Base-by-base conservation (phyloP, 1,140 invertebrate species). In the Euwallacea fornicatus region DNA sequence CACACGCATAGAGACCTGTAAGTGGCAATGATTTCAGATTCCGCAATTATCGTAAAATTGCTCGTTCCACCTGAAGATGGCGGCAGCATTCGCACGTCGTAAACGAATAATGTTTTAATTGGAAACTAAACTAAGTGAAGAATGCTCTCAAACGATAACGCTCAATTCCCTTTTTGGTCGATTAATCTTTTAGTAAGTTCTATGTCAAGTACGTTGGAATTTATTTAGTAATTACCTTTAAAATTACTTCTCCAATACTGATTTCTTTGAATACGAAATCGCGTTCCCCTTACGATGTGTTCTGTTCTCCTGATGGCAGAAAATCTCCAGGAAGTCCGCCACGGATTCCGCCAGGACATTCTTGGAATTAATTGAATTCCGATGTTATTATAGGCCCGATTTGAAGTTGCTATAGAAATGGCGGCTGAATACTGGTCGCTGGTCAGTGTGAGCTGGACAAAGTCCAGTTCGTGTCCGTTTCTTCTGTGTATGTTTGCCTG, bases 291-390 rank as follows among this genome's bases (percentile, higher is more conserved):
- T 50, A 13, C 13, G 9, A 11, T 50, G 1, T 1, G 46, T 33
- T 44, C 68, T 70, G 68, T 7, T 43, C 15, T 46, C 68, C 68
- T 70, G 61, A 7, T 64, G 13, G 41, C 42, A 46, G 53, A 64
- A 70, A 70, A 70, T 70, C 60, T 63, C 42, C 21, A 53, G 43
- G 61, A 70, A 64, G 68, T 70, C 68, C 68, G 61, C 66, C 66
- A 59, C 56, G 55, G 56, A 68, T 68, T 68, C 66, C 66, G 66
- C 56, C 56, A 70, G 59, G 68, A 69, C 59, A 69, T 69, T 69
- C 60, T 54, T 69, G 41, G 44, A 53, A 69, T 69, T 69, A 69
- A 61, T 69, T 44, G n/a, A 60, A 69, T 66, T 65, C 63, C 63
- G 11, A 13, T 2, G 10, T 13, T 11, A 13, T 13, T 50, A 13